phyloP scores from a whole-genome alignment of 2,888 invertebrate species.

The Mylabris sibirica region DNA sequence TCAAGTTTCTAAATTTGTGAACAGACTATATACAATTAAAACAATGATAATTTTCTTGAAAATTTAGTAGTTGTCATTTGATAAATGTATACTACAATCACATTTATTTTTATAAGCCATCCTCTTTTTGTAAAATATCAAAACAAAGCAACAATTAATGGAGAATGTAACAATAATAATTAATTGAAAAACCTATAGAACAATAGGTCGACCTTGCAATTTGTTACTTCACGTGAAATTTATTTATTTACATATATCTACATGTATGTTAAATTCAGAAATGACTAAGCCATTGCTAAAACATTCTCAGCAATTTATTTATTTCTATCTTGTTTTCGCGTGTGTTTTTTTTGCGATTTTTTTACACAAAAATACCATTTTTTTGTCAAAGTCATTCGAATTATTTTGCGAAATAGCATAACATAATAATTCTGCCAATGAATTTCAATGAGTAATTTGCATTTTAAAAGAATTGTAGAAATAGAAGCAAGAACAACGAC shows the following conservation, averaged over 20 bases:
- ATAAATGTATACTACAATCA: too few species aligned
- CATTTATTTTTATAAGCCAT: neutral
- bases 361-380: neutral
- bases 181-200: neutral
- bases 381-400: neutral
- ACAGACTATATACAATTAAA: too few species aligned
- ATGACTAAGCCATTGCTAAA: conserved; percentile 17
- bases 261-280: conserved; percentile 15
- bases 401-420: neutral
- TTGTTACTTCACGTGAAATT: conserved; percentile 17
- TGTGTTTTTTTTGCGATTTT: neutral
- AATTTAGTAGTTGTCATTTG: too few species aligned
- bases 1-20: too few species aligned
- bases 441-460: neutral
- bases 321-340: conserved; percentile 7
- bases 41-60: too few species aligned
- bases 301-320: conserved; percentile 9
- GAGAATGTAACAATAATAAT: neutral
- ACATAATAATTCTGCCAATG: neutral
- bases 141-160: neutral
- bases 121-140: neutral
- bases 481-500: neutral
- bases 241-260: conserved; percentile 11
- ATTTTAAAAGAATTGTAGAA: conserved; percentile 3
- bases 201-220: conserved; percentile 18